phyloP scores from a whole-genome alignment of 2,888 invertebrate species.

The Caenorhabditis sp. region DNA sequence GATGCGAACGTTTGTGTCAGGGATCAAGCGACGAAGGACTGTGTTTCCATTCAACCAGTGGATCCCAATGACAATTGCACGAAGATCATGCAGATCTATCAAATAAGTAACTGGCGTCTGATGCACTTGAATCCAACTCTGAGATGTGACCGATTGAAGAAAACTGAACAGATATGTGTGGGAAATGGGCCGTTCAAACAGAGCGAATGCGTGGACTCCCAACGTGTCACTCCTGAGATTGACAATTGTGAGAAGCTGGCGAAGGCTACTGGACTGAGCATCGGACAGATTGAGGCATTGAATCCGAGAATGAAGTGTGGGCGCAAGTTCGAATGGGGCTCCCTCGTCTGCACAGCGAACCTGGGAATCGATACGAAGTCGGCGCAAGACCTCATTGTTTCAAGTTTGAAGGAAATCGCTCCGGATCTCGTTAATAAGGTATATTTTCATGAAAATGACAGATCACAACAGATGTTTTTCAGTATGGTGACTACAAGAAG shows the following conservation, averaged over 20 bases:
- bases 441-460: no score
- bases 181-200: constrained; percentile 19
- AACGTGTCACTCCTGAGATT: constrained; percentile 21
- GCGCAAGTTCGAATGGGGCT: constrained; percentile 8
- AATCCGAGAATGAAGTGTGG: constrained; percentile 21
- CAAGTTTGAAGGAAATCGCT: constrained; percentile 6
- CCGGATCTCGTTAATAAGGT: constrained; percentile 8
- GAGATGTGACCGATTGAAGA: constrained; percentile 14
- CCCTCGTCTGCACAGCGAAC: constrained; percentile 12
- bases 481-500: constrained; percentile 8
- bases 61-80: constrained; percentile 4
- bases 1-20: constrained; percentile 1
- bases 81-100: constrained; percentile 4
- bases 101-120: constrained; percentile 14
- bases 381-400: constrained; percentile 16
- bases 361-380: constrained; percentile 26
- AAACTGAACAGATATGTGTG: constrained; percentile 32
- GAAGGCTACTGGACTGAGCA: constrained; percentile 2
- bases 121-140: constrained; percentile 39
- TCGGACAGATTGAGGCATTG: constrained; percentile 1
- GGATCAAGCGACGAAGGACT: not conserved
- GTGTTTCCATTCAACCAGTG: constrained; percentile 13
- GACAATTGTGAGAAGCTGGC: constrained; percentile 17
- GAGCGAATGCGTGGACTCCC: constrained; percentile 3
- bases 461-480: no score